Conservation (phyloP, 2,113 vertebrate species). For the Bungarus multicinctus region DNA sequence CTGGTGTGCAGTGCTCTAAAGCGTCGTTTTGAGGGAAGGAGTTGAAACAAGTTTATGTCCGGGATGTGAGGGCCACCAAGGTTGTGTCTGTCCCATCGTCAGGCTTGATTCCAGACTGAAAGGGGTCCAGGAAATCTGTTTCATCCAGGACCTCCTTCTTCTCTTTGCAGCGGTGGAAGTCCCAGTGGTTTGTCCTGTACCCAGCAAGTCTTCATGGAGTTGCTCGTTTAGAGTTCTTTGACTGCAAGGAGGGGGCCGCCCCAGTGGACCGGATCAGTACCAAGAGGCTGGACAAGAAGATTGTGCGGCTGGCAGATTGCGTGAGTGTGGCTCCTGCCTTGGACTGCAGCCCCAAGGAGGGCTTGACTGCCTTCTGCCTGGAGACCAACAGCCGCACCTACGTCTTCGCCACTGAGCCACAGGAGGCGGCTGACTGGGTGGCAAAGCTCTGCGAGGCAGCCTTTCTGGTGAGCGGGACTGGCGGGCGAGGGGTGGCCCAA, state of each 20-base stretch:
- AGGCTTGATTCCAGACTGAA: neutral
- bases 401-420: slow-evolving; percentile 83
- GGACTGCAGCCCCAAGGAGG: slow-evolving; percentile 84
- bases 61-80: neutral
- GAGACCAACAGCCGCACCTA: slow-evolving; percentile 89
- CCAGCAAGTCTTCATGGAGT: slow-evolving; percentile 91
- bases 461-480: slow-evolving; percentile 79
- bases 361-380: slow-evolving; percentile 85
- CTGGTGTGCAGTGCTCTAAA: too few relatives aligned
- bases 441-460: slow-evolving; percentile 88
- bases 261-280: slow-evolving; percentile 75
- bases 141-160: neutral
- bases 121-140: neutral
- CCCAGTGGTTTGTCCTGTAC: slow-evolving; percentile 84
- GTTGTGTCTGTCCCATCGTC: neutral
- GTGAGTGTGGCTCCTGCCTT: slow-evolving; percentile 83
- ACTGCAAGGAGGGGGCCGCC: slow-evolving; percentile 72
- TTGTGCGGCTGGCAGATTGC: slow-evolving; percentile 91
- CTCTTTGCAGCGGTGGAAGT: slow-evolving; percentile 85
- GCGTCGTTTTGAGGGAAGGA: too few relatives aligned
- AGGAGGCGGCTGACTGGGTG: slow-evolving; percentile 82
- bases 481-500: neutral
- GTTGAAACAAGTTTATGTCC: too few relatives aligned
- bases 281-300: slow-evolving; percentile 86
- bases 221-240: slow-evolving; percentile 91